A percentile compares a stretch with the other conserved stretches of the same genome.
These are phyloP conservation scores for Acronicta psi DNA, from an alignment of 2,888 invertebrate genomes.

Conservation along the genomic window DNA sequence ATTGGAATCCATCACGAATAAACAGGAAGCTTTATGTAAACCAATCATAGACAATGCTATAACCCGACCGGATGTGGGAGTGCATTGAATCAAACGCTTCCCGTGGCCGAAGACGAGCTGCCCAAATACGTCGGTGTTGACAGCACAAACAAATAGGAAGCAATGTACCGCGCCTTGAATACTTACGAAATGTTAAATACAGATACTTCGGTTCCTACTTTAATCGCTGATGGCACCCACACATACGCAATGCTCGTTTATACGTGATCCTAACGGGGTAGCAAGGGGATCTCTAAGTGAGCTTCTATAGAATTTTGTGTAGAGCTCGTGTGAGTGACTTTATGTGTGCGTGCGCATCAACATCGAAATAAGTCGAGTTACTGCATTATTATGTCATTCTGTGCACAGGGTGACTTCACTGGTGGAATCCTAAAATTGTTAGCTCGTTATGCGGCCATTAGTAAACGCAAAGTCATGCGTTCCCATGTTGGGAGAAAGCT, in stretches of 20 bases:
- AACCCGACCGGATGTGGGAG: constrained; percentile 74
- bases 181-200: constrained; percentile 37
- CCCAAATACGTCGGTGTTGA: constrained; percentile 57
- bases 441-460: constrained; percentile 36
- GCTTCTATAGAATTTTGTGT: not conserved
- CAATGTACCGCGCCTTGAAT: constrained; percentile 35
- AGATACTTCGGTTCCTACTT: constrained; percentile 6
- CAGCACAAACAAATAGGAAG: constrained; percentile 55
- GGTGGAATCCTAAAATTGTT: constrained; percentile 44
- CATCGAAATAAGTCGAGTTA: constrained; percentile 18
- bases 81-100: constrained; percentile 78
- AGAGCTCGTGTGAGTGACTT: not conserved
- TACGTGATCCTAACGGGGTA: not conserved
- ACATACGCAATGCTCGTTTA: not conserved
- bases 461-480: constrained; percentile 43
- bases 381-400: constrained; percentile 23
- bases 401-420: constrained; percentile 23
- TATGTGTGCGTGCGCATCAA: constrained; percentile 7
- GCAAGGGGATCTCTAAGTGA: not conserved
- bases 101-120: constrained; percentile 46
- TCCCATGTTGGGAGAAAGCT: constrained; percentile 15
- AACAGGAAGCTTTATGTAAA: constrained; percentile 75
- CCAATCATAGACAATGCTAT: constrained; percentile 72
- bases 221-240: constrained; percentile 3
- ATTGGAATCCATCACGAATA: constrained; percentile 55